Base-by-base conservation (phyloP, 2,113 vertebrate genomes). In the Hippocampus zosterae region DNA sequence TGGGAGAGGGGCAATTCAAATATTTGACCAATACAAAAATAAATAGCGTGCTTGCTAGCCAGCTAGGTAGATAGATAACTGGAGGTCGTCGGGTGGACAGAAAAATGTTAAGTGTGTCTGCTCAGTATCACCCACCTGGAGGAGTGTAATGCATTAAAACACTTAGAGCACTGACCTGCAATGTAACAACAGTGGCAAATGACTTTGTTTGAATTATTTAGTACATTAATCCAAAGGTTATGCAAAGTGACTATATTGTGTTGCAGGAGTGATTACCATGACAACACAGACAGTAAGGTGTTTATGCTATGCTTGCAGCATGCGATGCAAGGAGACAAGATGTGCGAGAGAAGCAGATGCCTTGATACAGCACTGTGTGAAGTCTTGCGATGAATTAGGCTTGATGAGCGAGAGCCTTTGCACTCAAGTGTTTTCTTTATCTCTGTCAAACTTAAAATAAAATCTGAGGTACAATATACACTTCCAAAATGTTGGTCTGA, bases 1-100 rank as follows among this genome's bases (percentile, higher is more conserved):
- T 50, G 46, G 16, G 46, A 42, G 41, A 63, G 23, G 9, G 27
- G 59, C 42, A 67, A 72, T 42, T 53, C 70, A 81, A 56, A 83
- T 79, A 76, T 78, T 65, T 71, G 75, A 62, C 76, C 70, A 70
- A 70, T 37, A 37, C 33, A 65, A 15, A 46, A 29, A 77, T 37
- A 37, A 37, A 37, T 37, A 37, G 29, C 0, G 3, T 33, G 29
- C 29, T 33, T 5, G 29, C 29, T 33, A 33, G 33, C 33, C 33
- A 37, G 33, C 33, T 37, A 6, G 33, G 33, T 37, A 37, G 33
- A 37, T 37, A 68, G 68, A 65, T 13, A 56, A 42, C 71, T 21
- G 9, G 33, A 18, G 56, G 48, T 46, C 1, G 44, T 12, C 69
- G 29, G 73, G 73, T 60, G 52, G 66, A 67, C 29, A 66, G 75